Base-by-base conservation (phyloP, 2,888 invertebrate species). In the Mesorhabditis spiculigera region DNA sequence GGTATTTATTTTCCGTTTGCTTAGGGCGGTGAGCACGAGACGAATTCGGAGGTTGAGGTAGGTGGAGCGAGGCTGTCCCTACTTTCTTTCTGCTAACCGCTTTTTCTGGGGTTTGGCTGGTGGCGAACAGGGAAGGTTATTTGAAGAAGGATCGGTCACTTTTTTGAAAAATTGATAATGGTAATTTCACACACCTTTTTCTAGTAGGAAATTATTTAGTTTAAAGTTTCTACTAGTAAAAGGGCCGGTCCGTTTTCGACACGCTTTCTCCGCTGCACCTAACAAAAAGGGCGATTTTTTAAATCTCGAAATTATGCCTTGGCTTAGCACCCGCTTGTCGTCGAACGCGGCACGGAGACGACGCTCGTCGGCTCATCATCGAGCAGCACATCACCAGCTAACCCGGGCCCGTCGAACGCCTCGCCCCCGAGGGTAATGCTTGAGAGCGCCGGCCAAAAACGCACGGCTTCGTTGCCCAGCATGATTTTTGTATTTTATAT, bases 1-100 rank as follows among this genome's bases (percentile, higher is more conserved):
- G n/a, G n/a, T 50, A n/a, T 50, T 50, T 50, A 50, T 50, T 50
- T 50, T 13, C n/a, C 58, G 58, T 13, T 50, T 10, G 58, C 58
- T n/a, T 50, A 41, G n/a, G 44, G 64, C 61, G 61, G 58, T 69
- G 50, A 45, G 5, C 10, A 42, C 42, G 44, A 42, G 43, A 16
- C 10, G 8, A 28, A 42, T 43, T 16, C 65, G 58, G 69, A 50
- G 58, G 58, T 50, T 28, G 63, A 68, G 45, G 68, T 16, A 63
- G 50, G 50, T n/a, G 62, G 5, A 4, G 41, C 5, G 6, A n/a
- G 8, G 28, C 10, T 50, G 8, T 50, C 8, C 1, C 58, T n/a
- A 50, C n/a, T 50, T 50, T 50, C 58, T 13, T 50, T 50, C n/a
- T 10, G 58, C 58, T 13, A 13, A n/a, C 58, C 8, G 58, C 58